phyloP scores from a whole-genome alignment of 2,797 vertebrate genomes.

The Microctenopoma steveboyesi region DNA sequence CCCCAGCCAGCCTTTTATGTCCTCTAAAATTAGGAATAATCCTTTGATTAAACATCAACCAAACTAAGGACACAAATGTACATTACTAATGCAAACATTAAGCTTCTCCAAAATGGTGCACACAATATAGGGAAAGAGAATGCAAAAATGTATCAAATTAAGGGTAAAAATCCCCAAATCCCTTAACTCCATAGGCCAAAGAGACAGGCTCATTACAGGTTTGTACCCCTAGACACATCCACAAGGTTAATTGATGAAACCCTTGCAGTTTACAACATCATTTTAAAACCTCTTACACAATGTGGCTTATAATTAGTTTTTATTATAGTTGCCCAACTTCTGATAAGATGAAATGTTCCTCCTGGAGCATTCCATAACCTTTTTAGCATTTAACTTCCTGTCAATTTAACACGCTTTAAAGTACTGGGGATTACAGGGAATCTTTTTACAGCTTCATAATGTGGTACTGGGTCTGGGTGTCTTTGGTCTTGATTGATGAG shows the following conservation, averaged over 20 bases:
- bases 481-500: constrained; percentile 75
- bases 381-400: constrained; percentile 82
- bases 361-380: constrained; percentile 80
- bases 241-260: constrained; percentile 83
- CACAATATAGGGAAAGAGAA: constrained; percentile 40
- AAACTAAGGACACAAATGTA: constrained; percentile 39
- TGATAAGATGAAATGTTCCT: constrained; percentile 81
- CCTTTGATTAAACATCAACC: constrained; percentile 42
- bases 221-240: constrained; percentile 68
- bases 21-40: constrained; percentile 41
- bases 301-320: constrained; percentile 84
- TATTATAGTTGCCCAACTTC: constrained; percentile 80
- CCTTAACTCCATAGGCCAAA: constrained; percentile 79
- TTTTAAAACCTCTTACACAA: constrained; percentile 78
- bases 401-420: constrained; percentile 79
- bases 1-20: constrained; percentile 35
- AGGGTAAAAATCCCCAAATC: constrained; percentile 58
- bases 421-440: constrained; percentile 74
- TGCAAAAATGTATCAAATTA: constrained; percentile 75
- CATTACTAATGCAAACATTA: constrained; percentile 49
- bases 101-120: constrained; percentile 37
- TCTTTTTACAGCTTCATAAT: constrained; percentile 78
- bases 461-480: constrained; percentile 59
- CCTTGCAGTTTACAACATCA: constrained; percentile 82
- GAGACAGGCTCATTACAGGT: constrained; percentile 80